phyloP scores from a whole-genome alignment of 1,140 invertebrate genomes.

The Drosophila subobscura region DNA sequence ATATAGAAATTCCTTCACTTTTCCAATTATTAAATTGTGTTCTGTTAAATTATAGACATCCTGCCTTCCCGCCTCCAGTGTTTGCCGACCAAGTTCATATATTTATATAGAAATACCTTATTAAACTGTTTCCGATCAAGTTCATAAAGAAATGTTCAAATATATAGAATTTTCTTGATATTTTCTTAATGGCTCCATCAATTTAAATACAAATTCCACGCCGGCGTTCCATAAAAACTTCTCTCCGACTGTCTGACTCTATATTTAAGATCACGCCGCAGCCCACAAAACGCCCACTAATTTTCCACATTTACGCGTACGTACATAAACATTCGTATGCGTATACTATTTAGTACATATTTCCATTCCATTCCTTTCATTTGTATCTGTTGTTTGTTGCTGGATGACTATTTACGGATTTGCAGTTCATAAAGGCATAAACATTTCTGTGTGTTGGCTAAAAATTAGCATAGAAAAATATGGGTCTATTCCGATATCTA shows the following conservation, averaged over 20 bases:
- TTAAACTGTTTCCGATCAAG: constrained; percentile 23
- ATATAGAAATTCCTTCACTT: no score
- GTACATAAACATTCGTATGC: constrained; percentile 4
- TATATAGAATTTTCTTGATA: constrained; percentile 25
- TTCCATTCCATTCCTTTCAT: constrained; percentile 37
- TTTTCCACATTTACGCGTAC: neutral
- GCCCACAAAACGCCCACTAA: constrained; percentile 2
- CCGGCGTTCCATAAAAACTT: constrained; percentile 37
- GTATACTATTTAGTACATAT: constrained; percentile 12
- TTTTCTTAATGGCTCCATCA: constrained; percentile 29
- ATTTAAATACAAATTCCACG: constrained; percentile 39
- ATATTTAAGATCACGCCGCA: constrained; percentile 25
- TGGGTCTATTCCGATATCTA: constrained; percentile 40
- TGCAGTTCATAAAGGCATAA: constrained; percentile 36
- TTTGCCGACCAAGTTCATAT: no score
- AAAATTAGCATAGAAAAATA: constrained; percentile 46
- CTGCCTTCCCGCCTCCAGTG: no score
- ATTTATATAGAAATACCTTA: neutral
- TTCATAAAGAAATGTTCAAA: constrained; percentile 12
- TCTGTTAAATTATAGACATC: no score
- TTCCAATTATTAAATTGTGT: no score
- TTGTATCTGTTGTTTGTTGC: constrained; percentile 4
- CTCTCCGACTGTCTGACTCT: constrained; percentile 2
- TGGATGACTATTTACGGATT: constrained; percentile 42
- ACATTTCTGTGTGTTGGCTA: constrained; percentile 45